Conservation (phyloP, 2,888 invertebrate species). For the Mechanitis messenoides region DNA sequence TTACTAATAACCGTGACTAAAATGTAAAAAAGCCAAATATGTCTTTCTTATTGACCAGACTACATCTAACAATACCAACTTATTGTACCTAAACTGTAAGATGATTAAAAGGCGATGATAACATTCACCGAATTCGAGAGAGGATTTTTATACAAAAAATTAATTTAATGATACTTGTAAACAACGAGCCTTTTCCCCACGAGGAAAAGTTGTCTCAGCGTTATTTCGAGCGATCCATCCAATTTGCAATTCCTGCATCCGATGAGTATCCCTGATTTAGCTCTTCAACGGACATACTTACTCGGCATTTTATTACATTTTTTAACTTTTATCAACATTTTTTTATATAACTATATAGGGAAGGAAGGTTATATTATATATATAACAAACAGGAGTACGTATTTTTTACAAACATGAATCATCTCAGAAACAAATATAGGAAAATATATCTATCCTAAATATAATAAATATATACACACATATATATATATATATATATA, state of each 20-base stretch:
- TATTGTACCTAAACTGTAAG: too few relatives aligned
- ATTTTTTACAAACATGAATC: background rate
- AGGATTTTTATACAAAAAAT: background rate
- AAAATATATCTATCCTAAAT: too few relatives aligned
- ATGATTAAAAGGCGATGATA: too few relatives aligned
- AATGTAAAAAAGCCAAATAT: too few relatives aligned
- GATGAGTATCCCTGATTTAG: constrained; percentile 17
- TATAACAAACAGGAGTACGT: too few relatives aligned
- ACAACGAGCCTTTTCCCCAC: constrained; percentile 9
- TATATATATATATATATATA: background rate
- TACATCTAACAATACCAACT: too few relatives aligned
- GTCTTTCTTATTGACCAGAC: too few relatives aligned
- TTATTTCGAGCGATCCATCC: constrained; percentile 22
- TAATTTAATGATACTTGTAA: constrained; percentile 8
- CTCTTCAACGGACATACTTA: constrained; percentile 9
- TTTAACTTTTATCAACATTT: background rate
- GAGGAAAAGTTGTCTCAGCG: constrained; percentile 13
- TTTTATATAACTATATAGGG: background rate
- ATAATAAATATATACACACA: background rate
- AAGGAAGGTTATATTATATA: too few relatives aligned
- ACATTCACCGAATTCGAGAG: background rate
- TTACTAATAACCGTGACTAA: too few relatives aligned
- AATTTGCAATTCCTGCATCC: constrained; percentile 23
- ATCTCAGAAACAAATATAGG: too few relatives aligned
- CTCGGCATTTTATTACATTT: constrained; percentile 4